A percentile compares a stretch with the other conserved stretches of the same genome.
Conservation (phyloP, 2,797 vertebrate species). For the Garrulus glandarius region DNA sequence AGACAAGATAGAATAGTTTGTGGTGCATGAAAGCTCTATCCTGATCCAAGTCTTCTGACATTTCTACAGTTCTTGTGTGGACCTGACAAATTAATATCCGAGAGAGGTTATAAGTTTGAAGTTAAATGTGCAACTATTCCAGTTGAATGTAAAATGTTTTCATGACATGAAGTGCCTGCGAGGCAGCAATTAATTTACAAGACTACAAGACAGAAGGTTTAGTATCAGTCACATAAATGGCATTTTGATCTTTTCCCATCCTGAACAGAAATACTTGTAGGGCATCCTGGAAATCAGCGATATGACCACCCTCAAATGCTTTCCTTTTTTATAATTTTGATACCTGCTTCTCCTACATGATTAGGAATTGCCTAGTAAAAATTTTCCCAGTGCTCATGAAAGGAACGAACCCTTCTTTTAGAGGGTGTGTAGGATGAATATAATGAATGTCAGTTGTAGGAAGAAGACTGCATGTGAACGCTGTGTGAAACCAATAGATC, state of each 20-base stretch:
- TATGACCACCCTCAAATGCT: neutral
- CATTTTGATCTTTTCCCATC: constrained; percentile 25
- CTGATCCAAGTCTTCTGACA: neutral
- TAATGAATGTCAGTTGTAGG: neutral
- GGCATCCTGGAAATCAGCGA: neutral
- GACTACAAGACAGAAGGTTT: neutral
- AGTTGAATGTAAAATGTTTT: constrained; percentile 48
- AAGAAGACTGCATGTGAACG: neutral
- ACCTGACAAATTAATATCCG: constrained; percentile 20
- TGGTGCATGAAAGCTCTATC: neutral
- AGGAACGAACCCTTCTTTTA: neutral
- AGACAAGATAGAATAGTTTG: neutral
- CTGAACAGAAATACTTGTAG: neutral
- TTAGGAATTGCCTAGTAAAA: neutral
- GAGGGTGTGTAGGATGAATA: neutral
- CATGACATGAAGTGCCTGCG: neutral
- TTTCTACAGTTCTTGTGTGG: neutral
- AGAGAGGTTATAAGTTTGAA: constrained; percentile 39
- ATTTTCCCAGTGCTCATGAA: neutral
- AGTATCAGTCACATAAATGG: neutral
- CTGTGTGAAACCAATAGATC: neutral
- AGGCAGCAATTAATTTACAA: constrained; percentile 35
- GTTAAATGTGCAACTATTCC: constrained; percentile 19
- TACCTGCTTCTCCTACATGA: neutral
- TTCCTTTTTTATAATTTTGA: neutral